These are phyloP conservation scores for Artibeus jamaicensis DNA, from an alignment of 2,797 vertebrate genomes.

Conservation along the genomic window DNA sequence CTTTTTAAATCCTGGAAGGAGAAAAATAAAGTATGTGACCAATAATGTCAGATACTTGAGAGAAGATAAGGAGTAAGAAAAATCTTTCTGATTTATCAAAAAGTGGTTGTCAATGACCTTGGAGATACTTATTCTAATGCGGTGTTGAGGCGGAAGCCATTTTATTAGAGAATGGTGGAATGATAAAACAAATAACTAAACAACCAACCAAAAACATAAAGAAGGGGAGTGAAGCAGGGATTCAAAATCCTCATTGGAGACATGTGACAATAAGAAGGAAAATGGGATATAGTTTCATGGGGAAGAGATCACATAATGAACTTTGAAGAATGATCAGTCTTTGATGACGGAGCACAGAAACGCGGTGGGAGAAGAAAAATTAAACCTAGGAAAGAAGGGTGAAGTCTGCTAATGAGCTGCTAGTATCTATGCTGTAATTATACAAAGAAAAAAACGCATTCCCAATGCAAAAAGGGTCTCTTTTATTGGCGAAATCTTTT, in stretches of 20 bases:
- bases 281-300: not conserved
- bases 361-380: not conserved
- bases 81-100: constrained; percentile 52
- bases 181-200: not conserved
- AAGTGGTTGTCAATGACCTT: constrained; percentile 49
- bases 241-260: constrained; percentile 10
- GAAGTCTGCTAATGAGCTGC: not conserved
- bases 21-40: not conserved
- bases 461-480: not conserved
- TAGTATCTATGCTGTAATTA: not conserved
- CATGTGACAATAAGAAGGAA: not conserved
- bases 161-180: constrained; percentile 9
- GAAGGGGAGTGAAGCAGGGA: not conserved
- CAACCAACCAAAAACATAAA: not conserved
- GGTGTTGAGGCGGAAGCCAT: not conserved
- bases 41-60: constrained; percentile 42
- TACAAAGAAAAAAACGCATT: not conserved
- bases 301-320: not conserved
- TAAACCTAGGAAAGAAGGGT: not conserved
- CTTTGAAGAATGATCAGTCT: constrained; percentile 7
- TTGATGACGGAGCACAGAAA: not conserved
- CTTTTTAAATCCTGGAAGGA: constrained; percentile 27
- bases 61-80: constrained; percentile 55
- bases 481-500: constrained; percentile 17
- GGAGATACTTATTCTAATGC: constrained; percentile 14